phyloP scores from a whole-genome alignment of 2,113 vertebrate species.

The Mirounga angustirostris region DNA sequence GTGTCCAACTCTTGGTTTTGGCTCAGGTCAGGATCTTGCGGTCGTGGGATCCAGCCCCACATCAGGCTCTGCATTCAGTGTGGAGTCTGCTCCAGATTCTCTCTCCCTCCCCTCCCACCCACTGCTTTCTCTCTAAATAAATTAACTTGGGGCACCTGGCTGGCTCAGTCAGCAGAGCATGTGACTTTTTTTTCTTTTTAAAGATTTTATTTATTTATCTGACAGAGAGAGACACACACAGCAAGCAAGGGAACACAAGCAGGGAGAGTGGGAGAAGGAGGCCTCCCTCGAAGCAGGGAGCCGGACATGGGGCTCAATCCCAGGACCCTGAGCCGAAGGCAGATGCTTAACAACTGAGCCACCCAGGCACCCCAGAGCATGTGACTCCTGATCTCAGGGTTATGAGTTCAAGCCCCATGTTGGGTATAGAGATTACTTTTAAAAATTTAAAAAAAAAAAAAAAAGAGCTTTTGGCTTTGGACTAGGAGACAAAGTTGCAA shows the following conservation, averaged over 20 bases:
- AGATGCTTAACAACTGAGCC: too few relatives aligned
- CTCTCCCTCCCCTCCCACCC: background rate
- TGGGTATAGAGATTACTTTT: background rate
- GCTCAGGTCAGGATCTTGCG: background rate
- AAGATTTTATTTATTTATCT: too few relatives aligned
- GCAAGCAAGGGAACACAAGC: too few relatives aligned
- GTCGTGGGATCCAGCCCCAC: background rate
- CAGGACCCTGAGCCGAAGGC: too few relatives aligned
- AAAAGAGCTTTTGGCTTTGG: background rate
- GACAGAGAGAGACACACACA: too few relatives aligned
- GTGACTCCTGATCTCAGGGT: background rate
- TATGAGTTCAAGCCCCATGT: background rate
- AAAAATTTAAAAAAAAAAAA: background rate
- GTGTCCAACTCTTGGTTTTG: background rate
- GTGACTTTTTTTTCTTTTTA: background rate
- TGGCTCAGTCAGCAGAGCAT: background rate
- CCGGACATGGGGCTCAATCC: too few relatives aligned
- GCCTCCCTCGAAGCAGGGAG: too few relatives aligned
- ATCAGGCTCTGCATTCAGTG: background rate
- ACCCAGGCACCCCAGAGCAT: too few relatives aligned
- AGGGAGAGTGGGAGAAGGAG: too few relatives aligned
- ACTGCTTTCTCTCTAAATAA: background rate
- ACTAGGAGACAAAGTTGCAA: background rate
- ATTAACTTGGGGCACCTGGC: background rate
- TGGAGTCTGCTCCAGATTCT: background rate